Conservation (phyloP, 2,797 vertebrate genomes). For the Halcyon badia region DNA sequence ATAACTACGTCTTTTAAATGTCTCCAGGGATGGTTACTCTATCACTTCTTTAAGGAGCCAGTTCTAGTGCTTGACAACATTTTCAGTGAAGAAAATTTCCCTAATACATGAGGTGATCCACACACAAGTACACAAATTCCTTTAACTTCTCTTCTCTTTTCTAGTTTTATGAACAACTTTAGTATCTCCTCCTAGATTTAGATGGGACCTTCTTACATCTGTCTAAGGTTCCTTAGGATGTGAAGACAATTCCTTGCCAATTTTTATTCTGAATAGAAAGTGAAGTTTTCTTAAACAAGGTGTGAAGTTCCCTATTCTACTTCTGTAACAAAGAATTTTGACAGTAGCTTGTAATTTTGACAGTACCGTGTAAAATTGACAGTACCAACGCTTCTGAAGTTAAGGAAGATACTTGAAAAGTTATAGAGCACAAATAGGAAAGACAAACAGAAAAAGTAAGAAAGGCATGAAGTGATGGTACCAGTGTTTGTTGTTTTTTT, state of each 20-base stretch:
- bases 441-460: background rate
- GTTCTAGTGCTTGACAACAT: accelerated
- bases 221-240: background rate
- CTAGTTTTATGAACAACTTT: background rate
- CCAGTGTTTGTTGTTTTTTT: background rate
- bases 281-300: background rate
- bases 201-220: background rate
- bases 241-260: background rate
- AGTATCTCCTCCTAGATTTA: background rate
- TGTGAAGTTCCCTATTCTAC: background rate
- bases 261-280: background rate
- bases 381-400: background rate
- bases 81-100: background rate
- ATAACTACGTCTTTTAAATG: background rate
- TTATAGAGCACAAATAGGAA: background rate
- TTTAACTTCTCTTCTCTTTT: background rate
- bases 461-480: background rate
- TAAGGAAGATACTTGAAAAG: background rate
- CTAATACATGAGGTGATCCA: background rate
- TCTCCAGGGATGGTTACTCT: accelerated
- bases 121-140: background rate
- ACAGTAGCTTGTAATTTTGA: background rate
- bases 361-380: background rate
- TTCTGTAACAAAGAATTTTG: background rate
- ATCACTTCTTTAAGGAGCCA: background rate